phyloP scores from a whole-genome alignment of 2,797 vertebrate species.

The Borostomias antarcticus region DNA sequence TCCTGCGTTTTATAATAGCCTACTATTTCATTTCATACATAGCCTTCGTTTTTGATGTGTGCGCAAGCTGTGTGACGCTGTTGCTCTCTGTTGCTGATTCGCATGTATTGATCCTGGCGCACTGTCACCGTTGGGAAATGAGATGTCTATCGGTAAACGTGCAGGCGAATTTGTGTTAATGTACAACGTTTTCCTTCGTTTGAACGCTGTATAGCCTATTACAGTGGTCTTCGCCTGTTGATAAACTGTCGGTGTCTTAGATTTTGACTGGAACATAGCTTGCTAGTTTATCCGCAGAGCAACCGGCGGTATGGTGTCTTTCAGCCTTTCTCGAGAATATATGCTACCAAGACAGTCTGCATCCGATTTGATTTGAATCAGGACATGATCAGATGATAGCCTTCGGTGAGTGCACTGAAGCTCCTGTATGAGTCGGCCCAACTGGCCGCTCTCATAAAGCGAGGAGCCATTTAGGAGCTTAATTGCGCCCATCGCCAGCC shows the following conservation, averaged over 20 bases:
- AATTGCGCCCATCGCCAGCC: slow-evolving; percentile 40
- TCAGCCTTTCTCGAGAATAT: slow-evolving; percentile 22
- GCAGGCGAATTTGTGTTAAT: slow-evolving; percentile 54
- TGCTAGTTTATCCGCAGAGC: slow-evolving; percentile 36
- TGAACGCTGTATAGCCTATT: slow-evolving; percentile 32
- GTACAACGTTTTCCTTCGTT: slow-evolving; percentile 51
- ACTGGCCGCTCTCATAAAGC: slow-evolving; percentile 30
- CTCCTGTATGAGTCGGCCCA: slow-evolving; percentile 41
- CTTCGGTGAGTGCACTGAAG: slow-evolving; percentile 33
- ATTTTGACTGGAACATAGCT: slow-evolving; percentile 36
- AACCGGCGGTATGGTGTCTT: slow-evolving; percentile 23
- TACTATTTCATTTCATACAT: slow-evolving; percentile 14
- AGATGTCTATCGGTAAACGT: slow-evolving; percentile 50
- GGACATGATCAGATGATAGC: slow-evolving; percentile 44
- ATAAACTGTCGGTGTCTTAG: slow-evolving; percentile 60
- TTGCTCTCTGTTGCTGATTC: slow-evolving; percentile 72
- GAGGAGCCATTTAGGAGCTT: slow-evolving; percentile 45
- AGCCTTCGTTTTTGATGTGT: slow-evolving; percentile 53
- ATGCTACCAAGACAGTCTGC: slow-evolving; percentile 45
- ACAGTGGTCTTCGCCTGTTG: slow-evolving; percentile 70
- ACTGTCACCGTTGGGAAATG: slow-evolving; percentile 65
- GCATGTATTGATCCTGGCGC: slow-evolving; percentile 69
- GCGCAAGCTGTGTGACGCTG: slow-evolving; percentile 50
- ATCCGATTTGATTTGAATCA: slow-evolving; percentile 59
- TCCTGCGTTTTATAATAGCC: slow-evolving; percentile 47